phyloP scores from a whole-genome alignment of 2,113 vertebrate species.

The Lepidothrix coronata region DNA sequence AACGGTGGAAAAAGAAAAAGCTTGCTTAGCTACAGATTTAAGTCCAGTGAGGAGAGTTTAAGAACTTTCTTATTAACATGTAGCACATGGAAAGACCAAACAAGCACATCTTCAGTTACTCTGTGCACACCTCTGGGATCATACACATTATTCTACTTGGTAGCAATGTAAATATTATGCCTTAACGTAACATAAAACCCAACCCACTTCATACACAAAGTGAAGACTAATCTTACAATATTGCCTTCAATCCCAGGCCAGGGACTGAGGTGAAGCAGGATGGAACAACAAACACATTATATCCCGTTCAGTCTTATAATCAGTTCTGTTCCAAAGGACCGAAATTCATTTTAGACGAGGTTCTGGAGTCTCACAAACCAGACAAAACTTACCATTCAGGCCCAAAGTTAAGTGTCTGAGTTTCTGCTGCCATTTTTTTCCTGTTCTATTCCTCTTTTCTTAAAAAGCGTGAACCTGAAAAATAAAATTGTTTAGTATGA shows the following conservation, averaged over 20 bases:
- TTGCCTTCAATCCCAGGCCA: background rate
- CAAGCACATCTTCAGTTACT: background rate
- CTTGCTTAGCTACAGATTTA: background rate
- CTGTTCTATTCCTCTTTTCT: constrained; percentile 74
- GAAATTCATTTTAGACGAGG: background rate
- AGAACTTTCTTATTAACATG: background rate
- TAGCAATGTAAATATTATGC: background rate
- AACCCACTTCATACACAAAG: background rate
- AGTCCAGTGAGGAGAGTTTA: background rate
- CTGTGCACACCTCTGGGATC: background rate
- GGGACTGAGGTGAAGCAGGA: background rate
- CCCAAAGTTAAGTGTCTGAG: constrained; percentile 99
- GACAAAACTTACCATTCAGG: constrained; percentile 92
- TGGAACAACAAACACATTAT: background rate
- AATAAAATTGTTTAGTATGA: constrained; percentile 20
- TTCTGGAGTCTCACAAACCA: background rate
- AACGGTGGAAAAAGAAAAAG: background rate
- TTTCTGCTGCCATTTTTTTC: constrained; percentile 92
- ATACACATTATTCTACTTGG: background rate
- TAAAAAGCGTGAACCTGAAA: constrained; percentile 77
- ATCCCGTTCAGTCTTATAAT: background rate
- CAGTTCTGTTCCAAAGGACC: background rate
- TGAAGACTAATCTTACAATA: background rate
- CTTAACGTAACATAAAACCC: background rate
- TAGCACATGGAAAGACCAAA: background rate